Conservation (phyloP, 2,797 vertebrate genomes). For the Onychomys torridus region DNA sequence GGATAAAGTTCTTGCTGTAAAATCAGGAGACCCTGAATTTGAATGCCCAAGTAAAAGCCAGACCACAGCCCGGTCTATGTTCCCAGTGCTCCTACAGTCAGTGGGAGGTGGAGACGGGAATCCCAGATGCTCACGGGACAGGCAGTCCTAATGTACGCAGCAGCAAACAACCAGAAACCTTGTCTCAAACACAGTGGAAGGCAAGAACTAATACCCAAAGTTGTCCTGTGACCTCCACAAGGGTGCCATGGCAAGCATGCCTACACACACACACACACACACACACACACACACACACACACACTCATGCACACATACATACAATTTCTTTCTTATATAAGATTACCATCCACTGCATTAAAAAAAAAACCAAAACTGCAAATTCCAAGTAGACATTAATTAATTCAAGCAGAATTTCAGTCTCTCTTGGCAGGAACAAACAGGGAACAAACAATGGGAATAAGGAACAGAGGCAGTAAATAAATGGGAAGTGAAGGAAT, state of each 20-base stretch:
- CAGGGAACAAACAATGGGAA: neutral
- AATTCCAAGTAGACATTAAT: neutral
- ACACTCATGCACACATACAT: neutral
- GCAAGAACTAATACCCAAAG: neutral
- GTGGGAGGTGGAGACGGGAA: neutral
- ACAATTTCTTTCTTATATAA: neutral
- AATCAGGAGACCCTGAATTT: neutral
- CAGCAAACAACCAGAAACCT: neutral
- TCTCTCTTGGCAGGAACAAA: constrained; percentile 28
- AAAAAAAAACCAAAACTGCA: neutral
- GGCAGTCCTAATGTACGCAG: neutral
- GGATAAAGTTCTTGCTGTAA: neutral
- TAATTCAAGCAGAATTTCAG: constrained; percentile 47
- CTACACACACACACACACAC: neutral
- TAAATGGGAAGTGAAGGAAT: neutral
- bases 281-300: neutral
- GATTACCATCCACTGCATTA: neutral
- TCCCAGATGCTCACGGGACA: neutral
- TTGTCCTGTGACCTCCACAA: neutral
- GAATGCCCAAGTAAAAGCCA: neutral
- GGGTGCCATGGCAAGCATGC: neutral
- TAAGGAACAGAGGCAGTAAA: neutral
- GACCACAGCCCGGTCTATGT: neutral
- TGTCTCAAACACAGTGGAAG: neutral
- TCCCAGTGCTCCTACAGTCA: neutral